Evolutionary conservation across 1,140 invertebrate genomes (phyloP).

Genomic region (Meloidogyne exigua): DNA sequence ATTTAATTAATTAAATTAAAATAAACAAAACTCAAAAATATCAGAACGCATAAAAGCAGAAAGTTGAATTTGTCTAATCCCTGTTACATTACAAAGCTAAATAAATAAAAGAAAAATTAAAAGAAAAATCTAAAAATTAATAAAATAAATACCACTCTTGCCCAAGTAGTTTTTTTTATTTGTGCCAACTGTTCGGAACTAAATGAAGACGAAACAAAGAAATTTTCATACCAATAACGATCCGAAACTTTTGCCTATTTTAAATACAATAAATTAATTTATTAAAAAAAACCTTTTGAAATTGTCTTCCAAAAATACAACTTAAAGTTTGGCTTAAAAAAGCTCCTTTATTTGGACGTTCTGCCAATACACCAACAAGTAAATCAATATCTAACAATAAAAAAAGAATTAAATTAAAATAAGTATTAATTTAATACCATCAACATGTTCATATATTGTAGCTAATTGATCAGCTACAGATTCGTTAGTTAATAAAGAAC

Average conservation of each 20-base stretch:
- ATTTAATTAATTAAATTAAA: no score
- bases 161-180: slow-evolving; percentile 73
- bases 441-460: slow-evolving; percentile 68
- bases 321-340: slow-evolving; percentile 78
- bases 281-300: slow-evolving; percentile 64
- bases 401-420: background rate
- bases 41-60: slow-evolving; percentile 66
- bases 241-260: slow-evolving; percentile 46
- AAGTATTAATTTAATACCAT: slow-evolving; percentile 69
- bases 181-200: slow-evolving; percentile 73
- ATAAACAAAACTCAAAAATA: slow-evolving; percentile 43
- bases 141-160: slow-evolving; percentile 67
- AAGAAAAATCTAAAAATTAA: background rate
- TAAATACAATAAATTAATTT: slow-evolving; percentile 13
- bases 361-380: slow-evolving; percentile 76
- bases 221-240: slow-evolving; percentile 63
- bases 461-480: slow-evolving; percentile 79
- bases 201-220: slow-evolving; percentile 67
- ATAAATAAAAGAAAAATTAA: background rate
- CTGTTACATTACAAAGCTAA: slow-evolving; percentile 76
- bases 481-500: slow-evolving; percentile 71
- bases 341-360: slow-evolving; percentile 70
- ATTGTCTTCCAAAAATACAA: slow-evolving; percentile 82
- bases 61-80: slow-evolving; percentile 69
- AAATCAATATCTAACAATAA: slow-evolving; percentile 69